Evolutionary conservation across 2,888 invertebrate genomes (phyloP).

Genomic region (Archips xylosteana): DNA sequence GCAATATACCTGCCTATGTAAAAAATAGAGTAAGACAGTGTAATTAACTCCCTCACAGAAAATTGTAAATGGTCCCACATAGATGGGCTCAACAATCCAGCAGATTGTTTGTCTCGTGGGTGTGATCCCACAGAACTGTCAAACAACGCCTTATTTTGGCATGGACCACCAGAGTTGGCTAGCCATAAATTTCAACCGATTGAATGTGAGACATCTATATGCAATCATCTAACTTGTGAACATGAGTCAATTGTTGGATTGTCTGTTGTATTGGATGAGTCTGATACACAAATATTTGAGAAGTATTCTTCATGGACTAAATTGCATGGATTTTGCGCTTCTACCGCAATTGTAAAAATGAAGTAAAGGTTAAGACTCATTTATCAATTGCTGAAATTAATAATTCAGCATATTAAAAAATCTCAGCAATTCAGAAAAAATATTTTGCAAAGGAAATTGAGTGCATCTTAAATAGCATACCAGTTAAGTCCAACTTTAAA

Average conservation of each 20-base stretch:
- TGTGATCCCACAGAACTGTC: too few species aligned
- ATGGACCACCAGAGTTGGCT: too few species aligned
- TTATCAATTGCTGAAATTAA: not conserved
- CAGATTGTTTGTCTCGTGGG: too few species aligned
- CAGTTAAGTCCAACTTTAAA: too few species aligned
- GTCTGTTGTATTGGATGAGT: too few species aligned
- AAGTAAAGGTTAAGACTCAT: not conserved
- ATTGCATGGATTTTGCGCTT: not conserved
- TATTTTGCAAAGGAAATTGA: too few species aligned
- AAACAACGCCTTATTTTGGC: too few species aligned
- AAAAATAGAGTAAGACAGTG: conserved; percentile 39
- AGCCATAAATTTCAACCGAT: not conserved
- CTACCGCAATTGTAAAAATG: not conserved
- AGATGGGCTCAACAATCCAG: too few species aligned
- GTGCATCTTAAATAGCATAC: too few species aligned
- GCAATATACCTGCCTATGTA: conserved; percentile 40
- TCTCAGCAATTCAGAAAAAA: not conserved
- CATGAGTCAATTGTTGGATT: not conserved
- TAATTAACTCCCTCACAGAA: not conserved
- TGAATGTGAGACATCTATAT: not conserved
- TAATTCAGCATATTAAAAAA: not conserved
- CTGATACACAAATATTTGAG: not conserved
- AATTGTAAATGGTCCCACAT: too few species aligned
- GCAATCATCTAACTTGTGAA: not conserved
- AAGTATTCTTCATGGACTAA: not conserved